phyloP scores from a whole-genome alignment of 2,888 invertebrate species.

The Bombyx huttoni region DNA sequence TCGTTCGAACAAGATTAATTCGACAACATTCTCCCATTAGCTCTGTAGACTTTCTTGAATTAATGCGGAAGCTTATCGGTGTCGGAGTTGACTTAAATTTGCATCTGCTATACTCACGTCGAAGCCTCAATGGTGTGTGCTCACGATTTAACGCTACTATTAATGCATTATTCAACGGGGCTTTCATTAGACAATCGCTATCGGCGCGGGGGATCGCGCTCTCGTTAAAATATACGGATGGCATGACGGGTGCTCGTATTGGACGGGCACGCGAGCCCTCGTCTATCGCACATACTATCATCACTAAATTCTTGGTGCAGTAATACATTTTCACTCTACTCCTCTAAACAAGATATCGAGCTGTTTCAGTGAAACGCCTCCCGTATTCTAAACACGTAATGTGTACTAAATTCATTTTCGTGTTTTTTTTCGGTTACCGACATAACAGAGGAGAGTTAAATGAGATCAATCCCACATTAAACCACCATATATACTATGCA shows the following conservation, averaged over 20 bases:
- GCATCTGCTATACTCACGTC: conserved; percentile 62
- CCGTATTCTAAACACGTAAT: neutral
- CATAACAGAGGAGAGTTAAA: neutral
- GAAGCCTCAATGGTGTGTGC: conserved; percentile 58
- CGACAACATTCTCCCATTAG: neutral
- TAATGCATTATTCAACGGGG: conserved; percentile 71
- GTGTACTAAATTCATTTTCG: neutral
- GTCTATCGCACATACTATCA: conserved; percentile 11
- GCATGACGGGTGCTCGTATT: conserved; percentile 67
- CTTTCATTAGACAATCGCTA: conserved; percentile 68
- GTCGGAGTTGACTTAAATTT: conserved; percentile 60
- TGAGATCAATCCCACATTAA: neutral
- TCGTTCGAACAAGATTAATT: neutral
- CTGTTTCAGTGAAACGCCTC: conserved; percentile 1
- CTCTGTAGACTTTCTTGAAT: conserved; percentile 39
- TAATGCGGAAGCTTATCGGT: conserved; percentile 54
- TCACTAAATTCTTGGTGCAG: conserved; percentile 8
- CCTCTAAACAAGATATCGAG: conserved; percentile 7
- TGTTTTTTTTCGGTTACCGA: neutral
- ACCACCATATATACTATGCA: neutral
- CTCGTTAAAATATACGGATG: conserved; percentile 70
- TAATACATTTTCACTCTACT: conserved; percentile 5
- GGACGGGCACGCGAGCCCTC: conserved; percentile 6
- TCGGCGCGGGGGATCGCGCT: conserved; percentile 61
- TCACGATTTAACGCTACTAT: conserved; percentile 71